These are phyloP conservation scores for Piezodorus guildinii DNA, from an alignment of 1,140 invertebrate species.

Conservation along the genomic window DNA sequence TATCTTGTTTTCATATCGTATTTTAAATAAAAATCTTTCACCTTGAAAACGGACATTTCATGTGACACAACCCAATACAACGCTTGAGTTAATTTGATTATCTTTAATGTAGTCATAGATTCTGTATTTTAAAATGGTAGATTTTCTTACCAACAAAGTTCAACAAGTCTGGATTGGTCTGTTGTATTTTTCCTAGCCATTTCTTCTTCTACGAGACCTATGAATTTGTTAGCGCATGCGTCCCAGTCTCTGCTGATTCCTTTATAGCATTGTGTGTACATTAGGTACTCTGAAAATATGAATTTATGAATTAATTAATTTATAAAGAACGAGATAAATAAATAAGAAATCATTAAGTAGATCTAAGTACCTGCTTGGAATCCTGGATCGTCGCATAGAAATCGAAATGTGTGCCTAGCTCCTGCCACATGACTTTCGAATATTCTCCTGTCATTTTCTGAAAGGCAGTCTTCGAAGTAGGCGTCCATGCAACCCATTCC, in stretches of 20 bases:
- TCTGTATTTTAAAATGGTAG: no score
- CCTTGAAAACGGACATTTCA: no score
- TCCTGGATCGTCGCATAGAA: constrained; percentile 28
- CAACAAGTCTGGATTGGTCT: constrained; percentile 24
- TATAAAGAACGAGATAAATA: no score
- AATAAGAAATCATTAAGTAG: no score
- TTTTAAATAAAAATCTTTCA: no score
- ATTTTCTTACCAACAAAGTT: constrained; percentile 29
- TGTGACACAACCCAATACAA: no score
- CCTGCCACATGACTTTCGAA: constrained; percentile 28
- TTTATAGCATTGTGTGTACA: constrained; percentile 30
- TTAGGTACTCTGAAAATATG: constrained; percentile 29
- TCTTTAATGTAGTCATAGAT: no score
- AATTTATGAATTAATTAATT: no score
- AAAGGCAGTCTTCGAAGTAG: constrained; percentile 26
- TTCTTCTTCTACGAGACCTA: constrained; percentile 28
- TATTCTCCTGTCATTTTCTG: constrained; percentile 23
- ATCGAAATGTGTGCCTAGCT: constrained; percentile 30
- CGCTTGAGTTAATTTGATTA: no score
- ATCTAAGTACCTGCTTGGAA: constrained; percentile 27
- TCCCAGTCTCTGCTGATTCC: constrained; percentile 30
- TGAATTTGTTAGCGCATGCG: constrained; percentile 27
- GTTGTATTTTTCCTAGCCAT: constrained; percentile 27
- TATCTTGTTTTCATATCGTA: no score
- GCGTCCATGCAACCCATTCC: constrained; percentile 30